These are phyloP conservation scores for Porites lobata DNA, from an alignment of 92 coral and sea anemone species.

Conservation along the genomic window DNA sequence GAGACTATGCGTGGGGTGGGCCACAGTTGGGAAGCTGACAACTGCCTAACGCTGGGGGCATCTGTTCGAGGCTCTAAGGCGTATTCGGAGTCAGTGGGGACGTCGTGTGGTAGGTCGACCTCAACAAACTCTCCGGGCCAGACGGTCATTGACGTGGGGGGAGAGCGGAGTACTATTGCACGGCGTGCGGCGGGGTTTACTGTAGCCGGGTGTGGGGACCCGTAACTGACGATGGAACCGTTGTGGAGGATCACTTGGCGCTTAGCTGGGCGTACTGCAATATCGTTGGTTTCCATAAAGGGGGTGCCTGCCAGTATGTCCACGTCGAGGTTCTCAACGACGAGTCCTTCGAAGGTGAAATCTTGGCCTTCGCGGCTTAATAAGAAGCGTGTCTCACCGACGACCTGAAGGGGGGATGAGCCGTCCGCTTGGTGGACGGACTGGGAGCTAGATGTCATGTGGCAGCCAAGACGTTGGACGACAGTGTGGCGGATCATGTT, in stretches of 20 bases:
- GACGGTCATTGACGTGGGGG: slow-evolving; percentile 57
- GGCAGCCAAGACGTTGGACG: slow-evolving; percentile 36
- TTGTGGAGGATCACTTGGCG: slow-evolving; percentile 50
- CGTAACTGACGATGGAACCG: slow-evolving; percentile 22
- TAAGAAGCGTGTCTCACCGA: slow-evolving; percentile 51
- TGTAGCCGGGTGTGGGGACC: neutral
- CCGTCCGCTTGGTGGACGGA: slow-evolving; percentile 26
- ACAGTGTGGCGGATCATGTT: slow-evolving; percentile 57
- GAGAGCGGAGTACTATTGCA: slow-evolving; percentile 69
- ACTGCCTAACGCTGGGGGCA: slow-evolving; percentile 36
- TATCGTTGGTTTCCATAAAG: slow-evolving; percentile 62
- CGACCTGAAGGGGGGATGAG: slow-evolving; percentile 62
- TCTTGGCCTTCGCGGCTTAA: slow-evolving; percentile 47
- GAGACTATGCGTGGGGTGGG: slow-evolving; percentile 61
- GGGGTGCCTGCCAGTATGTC: slow-evolving; percentile 41
- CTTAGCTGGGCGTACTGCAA: slow-evolving; percentile 56
- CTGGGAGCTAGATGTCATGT: slow-evolving; percentile 46
- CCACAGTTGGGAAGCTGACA: slow-evolving; percentile 38
- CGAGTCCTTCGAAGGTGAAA: slow-evolving; percentile 50
- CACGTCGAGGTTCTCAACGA: slow-evolving; percentile 25
- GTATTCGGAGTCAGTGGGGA: slow-evolving; percentile 44
- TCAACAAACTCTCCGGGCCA: slow-evolving; percentile 78
- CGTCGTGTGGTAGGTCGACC: slow-evolving; percentile 60
- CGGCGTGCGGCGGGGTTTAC: slow-evolving; percentile 50
- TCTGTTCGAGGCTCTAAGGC: slow-evolving; percentile 68